A percentile compares a stretch with the other conserved stretches of the same genome.
phyloP scores from a whole-genome alignment of 1,140 invertebrate species.

The Hypothenemus hampei region DNA sequence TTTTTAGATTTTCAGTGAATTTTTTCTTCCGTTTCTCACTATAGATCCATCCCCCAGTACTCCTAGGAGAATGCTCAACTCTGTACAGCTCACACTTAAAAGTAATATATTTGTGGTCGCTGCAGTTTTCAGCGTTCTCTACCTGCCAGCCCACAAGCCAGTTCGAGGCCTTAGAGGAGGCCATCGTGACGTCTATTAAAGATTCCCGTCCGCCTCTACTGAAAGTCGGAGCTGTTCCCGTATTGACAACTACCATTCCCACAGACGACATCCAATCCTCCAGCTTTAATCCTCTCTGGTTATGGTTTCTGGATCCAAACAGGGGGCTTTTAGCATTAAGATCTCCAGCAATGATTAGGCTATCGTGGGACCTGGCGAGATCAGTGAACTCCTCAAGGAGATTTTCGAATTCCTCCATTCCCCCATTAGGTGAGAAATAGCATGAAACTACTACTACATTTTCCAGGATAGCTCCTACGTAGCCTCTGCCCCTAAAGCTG shows the following conservation, averaged over 20 bases:
- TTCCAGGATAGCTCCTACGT: constrained; percentile 4
- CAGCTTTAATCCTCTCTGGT: constrained; percentile 4
- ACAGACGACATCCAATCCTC: constrained; percentile 1
- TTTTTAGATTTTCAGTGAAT: not conserved
- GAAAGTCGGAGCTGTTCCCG: not conserved
- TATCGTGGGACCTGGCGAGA: not conserved
- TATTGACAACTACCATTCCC: not conserved
- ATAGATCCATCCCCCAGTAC: not conserved
- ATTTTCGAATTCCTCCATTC: constrained; percentile 3
- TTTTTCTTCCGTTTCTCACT: not conserved
- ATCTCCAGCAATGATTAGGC: constrained; percentile 8
- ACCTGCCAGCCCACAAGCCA: not conserved
- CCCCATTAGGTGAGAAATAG: constrained; percentile 8
- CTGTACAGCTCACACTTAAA: not conserved
- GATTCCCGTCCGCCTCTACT: not conserved
- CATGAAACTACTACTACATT: not conserved
- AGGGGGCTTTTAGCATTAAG: constrained; percentile 6
- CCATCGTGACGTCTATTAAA: not conserved
- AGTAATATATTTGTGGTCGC: constrained; percentile 7
- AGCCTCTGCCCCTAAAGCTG: not conserved
- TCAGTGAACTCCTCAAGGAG: not conserved
- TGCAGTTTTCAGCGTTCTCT: not conserved
- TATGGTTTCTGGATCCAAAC: not conserved
- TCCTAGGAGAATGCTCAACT: not conserved
- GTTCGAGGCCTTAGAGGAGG: not conserved